phyloP scores from a whole-genome alignment of 2,113 vertebrate species.

The Emydura subglobosa region DNA sequence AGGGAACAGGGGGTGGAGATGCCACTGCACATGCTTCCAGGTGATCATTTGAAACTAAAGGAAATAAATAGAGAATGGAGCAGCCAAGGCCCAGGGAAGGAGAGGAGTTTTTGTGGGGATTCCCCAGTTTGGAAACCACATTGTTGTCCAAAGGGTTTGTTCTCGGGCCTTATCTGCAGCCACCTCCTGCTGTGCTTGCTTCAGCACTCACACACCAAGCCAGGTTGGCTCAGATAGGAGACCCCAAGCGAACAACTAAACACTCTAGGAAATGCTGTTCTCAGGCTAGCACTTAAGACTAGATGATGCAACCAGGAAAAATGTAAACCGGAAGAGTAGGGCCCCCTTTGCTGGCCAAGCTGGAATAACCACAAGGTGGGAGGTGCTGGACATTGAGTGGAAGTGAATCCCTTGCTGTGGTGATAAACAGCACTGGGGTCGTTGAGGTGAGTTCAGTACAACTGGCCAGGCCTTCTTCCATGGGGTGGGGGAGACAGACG shows the following conservation, averaged over 20 bases:
- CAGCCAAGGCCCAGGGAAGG: background rate
- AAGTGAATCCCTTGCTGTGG: background rate
- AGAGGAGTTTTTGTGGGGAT: background rate
- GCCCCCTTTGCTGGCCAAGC: background rate
- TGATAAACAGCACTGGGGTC: background rate
- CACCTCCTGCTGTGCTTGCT: background rate
- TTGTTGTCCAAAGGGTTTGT: background rate
- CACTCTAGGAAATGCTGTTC: background rate
- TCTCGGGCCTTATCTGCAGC: background rate
- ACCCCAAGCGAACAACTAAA: background rate
- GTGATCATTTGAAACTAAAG: background rate
- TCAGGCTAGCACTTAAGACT: background rate
- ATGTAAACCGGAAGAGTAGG: background rate
- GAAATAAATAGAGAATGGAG: background rate
- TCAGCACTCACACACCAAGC: background rate
- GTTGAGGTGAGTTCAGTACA: background rate
- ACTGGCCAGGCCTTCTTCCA: background rate
- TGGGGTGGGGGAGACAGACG: background rate
- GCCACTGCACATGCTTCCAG: background rate
- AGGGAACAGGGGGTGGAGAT: background rate
- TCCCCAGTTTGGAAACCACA: background rate
- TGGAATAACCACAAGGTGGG: background rate
- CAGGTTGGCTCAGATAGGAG: background rate
- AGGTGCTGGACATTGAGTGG: background rate
- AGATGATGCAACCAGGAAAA: background rate